These are phyloP conservation scores for Hystrix brachyura DNA, from an alignment of 2,113 vertebrate genomes.

Conservation along the genomic window DNA sequence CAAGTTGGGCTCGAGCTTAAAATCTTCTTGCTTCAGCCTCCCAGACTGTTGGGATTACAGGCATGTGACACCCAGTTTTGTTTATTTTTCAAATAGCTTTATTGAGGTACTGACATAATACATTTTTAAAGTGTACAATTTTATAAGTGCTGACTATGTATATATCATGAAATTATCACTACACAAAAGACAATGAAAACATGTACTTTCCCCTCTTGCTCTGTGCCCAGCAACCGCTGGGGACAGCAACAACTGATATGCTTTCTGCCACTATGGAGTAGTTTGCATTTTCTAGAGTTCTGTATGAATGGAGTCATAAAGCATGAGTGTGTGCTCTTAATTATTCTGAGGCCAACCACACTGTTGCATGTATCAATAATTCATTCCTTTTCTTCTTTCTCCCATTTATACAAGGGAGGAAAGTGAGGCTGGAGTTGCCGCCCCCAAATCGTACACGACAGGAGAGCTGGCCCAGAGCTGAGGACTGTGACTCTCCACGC, in stretches of 20 bases:
- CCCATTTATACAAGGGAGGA: not conserved
- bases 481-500: rapidly evolving
- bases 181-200: not conserved
- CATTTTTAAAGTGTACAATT: not conserved
- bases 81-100: not conserved
- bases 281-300: not conserved
- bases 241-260: not conserved
- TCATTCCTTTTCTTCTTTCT: not conserved
- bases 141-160: not conserved
- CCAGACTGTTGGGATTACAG: not conserved
- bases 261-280: not conserved
- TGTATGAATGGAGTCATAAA: not conserved
- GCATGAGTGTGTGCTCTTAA: not conserved
- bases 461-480: not conserved
- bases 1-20: not conserved
- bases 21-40: not conserved
- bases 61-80: not conserved
- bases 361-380: not conserved
- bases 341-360: not conserved
- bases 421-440: not conserved
- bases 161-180: not conserved
- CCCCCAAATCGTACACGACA: not conserved
- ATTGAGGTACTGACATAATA: not conserved
- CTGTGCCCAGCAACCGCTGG: not conserved
- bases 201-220: not conserved